phyloP scores from a whole-genome alignment of 2,888 invertebrate genomes.

The Idaea dimidiata region DNA sequence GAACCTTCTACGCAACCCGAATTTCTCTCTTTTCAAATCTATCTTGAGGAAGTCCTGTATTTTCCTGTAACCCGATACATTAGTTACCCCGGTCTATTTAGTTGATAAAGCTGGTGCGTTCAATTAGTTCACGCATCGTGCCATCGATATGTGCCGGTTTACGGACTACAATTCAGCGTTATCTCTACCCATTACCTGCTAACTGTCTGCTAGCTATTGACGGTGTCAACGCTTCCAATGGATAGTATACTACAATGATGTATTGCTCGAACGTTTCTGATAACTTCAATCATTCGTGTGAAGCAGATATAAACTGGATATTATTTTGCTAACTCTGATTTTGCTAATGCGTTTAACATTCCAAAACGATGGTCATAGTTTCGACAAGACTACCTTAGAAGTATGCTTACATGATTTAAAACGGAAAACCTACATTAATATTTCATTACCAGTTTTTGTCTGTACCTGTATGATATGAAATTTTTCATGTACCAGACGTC shows the following conservation, averaged over 20 bases:
- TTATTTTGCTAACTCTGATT: not conserved
- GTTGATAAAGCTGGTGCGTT: conserved; percentile 17
- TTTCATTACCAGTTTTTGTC: not conserved
- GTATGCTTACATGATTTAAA: not conserved
- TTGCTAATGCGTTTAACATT: not conserved
- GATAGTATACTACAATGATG: not conserved
- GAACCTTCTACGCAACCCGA: not conserved
- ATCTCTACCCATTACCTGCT: conserved; percentile 20
- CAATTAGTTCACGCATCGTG: conserved; percentile 16
- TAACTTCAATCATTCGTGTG: not conserved
- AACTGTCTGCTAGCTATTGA: conserved; percentile 15
- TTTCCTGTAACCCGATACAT: not conserved
- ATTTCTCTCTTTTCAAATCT: not conserved
- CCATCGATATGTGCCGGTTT: conserved; percentile 15
- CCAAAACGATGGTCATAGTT: not conserved
- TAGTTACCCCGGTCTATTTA: not conserved
- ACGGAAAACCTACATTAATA: not conserved
- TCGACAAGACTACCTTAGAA: not conserved
- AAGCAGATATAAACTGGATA: not conserved
- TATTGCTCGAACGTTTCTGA: not conserved
- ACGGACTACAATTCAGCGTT: conserved; percentile 16
- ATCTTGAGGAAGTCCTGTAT: not conserved
- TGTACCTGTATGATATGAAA: conserved; percentile 9
- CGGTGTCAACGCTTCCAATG: conserved; percentile 3
- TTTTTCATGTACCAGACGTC: conserved; percentile 19